A percentile compares a stretch with the other conserved stretches of the same genome.
Conservation (phyloP, 2,797 vertebrate genomes). For the Siniperca obscura region DNA sequence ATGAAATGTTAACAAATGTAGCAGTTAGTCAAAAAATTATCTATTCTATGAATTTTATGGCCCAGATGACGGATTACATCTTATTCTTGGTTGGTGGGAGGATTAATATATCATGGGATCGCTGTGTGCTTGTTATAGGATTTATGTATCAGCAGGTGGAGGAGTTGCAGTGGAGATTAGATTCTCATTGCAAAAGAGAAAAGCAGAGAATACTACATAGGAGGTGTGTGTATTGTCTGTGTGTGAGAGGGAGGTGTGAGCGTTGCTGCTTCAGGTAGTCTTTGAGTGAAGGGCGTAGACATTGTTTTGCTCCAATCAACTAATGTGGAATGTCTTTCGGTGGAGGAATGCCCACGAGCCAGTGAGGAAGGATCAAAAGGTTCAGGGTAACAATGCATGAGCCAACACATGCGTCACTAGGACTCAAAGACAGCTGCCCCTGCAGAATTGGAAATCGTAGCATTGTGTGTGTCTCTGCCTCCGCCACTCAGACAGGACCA, state of each 20-base stretch:
- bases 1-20: slow-evolving; percentile 22
- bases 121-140: slow-evolving; percentile 18
- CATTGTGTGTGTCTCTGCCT: slow-evolving; percentile 35
- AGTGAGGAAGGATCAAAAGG: slow-evolving; percentile 77
- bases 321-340: slow-evolving; percentile 73
- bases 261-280: slow-evolving; percentile 59
- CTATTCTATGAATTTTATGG: slow-evolving; percentile 17
- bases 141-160: slow-evolving; percentile 66
- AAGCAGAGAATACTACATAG: neutral
- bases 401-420: slow-evolving; percentile 69
- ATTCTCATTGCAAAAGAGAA: slow-evolving; percentile 43
- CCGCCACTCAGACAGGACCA: slow-evolving; percentile 47
- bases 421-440: slow-evolving; percentile 75
- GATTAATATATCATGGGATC: slow-evolving; percentile 39
- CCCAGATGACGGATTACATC: slow-evolving; percentile 37
- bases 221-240: slow-evolving; percentile 31
- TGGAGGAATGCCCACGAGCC: slow-evolving; percentile 68
- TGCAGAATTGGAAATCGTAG: slow-evolving; percentile 60
- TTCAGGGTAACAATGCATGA: slow-evolving; percentile 75
- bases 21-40: neutral
- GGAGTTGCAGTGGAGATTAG: slow-evolving; percentile 32
- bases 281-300: slow-evolving; percentile 67
- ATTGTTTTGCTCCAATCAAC: slow-evolving; percentile 75
- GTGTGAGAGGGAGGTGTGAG: slow-evolving; percentile 36
- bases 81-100: slow-evolving; percentile 41